phyloP scores from a whole-genome alignment of 2,113 vertebrate species.

The Cygnus buccinator region DNA sequence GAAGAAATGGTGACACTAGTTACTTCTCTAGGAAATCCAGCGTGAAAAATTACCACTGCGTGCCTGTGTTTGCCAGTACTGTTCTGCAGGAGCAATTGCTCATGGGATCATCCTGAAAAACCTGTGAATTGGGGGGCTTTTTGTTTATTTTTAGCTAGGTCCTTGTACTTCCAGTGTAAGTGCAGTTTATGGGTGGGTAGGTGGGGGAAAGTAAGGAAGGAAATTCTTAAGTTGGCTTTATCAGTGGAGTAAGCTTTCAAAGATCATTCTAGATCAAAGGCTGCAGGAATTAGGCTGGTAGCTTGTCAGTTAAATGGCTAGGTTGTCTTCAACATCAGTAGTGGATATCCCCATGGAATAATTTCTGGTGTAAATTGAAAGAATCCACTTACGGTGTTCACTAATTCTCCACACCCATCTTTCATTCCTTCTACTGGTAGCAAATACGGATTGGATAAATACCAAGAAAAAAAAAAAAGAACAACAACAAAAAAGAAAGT shows the following conservation, averaged over 20 bases:
- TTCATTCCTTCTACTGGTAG: neutral
- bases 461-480: neutral
- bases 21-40: neutral
- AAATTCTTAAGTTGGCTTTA: neutral
- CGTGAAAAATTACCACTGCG: neutral
- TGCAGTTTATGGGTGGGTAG: neutral
- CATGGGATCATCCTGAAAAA: fast-evolving
- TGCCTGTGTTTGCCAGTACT: neutral
- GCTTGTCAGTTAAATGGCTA: neutral
- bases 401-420: neutral
- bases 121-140: neutral
- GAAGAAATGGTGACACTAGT: neutral
- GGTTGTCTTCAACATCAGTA: neutral
- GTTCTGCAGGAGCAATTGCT: neutral
- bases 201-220: neutral
- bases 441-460: neutral
- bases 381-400: neutral
- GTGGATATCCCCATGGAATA: neutral
- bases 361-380: neutral
- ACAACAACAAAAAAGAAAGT: neutral
- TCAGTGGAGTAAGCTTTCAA: neutral
- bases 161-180: neutral
- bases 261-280: neutral
- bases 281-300: neutral
- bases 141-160: neutral